These are phyloP conservation scores for Leucophenga varia DNA, from an alignment of 1,140 invertebrate species.

Conservation along the genomic window DNA sequence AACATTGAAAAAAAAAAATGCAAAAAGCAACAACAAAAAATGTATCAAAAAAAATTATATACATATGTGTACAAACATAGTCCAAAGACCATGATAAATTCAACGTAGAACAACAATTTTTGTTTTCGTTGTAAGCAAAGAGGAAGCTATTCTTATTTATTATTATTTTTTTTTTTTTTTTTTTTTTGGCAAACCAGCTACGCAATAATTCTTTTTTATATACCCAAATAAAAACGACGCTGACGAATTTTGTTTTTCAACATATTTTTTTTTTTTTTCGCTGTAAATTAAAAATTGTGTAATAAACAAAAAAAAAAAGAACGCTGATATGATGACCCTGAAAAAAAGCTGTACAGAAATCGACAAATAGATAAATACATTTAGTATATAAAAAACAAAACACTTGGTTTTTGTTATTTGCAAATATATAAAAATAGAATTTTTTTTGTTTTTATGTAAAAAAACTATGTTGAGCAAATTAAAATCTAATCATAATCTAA, in stretches of 20 bases:
- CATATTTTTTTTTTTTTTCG: constrained; percentile 27
- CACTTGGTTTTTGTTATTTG: too few relatives aligned
- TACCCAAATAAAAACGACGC: not conserved
- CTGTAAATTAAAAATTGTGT: constrained; percentile 53
- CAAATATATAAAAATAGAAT: too few relatives aligned
- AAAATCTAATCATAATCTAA: too few relatives aligned
- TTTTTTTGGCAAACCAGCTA: constrained; percentile 23
- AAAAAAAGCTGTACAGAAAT: too few relatives aligned
- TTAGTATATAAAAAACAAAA: too few relatives aligned
- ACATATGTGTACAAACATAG: constrained; percentile 1
- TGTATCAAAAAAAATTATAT: too few relatives aligned
- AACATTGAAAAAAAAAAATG: too few relatives aligned
- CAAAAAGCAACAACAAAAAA: too few relatives aligned
- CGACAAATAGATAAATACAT: too few relatives aligned
- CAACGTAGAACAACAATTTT: constrained; percentile 22
- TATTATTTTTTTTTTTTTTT: constrained; percentile 6
- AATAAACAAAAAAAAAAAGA: too few relatives aligned
- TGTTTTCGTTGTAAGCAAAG: constrained; percentile 46
- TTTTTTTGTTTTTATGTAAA: too few relatives aligned
- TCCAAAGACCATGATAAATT: constrained; percentile 1
- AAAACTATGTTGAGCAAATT: too few relatives aligned
- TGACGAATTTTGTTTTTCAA: not conserved
- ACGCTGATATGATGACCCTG: constrained; percentile 47
- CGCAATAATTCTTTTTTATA: constrained; percentile 13
- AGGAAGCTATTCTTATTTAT: constrained; percentile 13